phyloP scores from a whole-genome alignment of 2,888 invertebrate genomes.

The Tachina grossa region DNA sequence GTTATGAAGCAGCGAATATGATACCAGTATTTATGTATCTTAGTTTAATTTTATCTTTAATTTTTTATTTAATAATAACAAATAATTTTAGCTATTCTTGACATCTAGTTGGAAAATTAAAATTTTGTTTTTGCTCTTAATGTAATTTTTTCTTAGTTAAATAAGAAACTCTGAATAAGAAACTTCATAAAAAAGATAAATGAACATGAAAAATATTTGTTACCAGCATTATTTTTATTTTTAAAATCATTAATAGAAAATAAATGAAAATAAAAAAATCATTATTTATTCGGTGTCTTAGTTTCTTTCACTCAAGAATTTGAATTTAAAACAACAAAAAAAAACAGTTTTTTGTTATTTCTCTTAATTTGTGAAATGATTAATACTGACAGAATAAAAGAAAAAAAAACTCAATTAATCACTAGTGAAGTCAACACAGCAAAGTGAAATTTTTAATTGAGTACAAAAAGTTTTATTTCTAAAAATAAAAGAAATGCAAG shows the following conservation, averaged over 20 bases:
- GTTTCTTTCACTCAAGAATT: slow-evolving; percentile 61
- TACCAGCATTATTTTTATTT: too few relatives aligned
- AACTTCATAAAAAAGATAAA: slow-evolving; percentile 11
- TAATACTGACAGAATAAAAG: slow-evolving; percentile 73
- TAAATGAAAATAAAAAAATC: slow-evolving; percentile 46
- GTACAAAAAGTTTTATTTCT: slow-evolving; percentile 74
- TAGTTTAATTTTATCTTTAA: too few relatives aligned
- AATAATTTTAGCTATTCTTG: too few relatives aligned
- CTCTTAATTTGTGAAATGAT: slow-evolving; percentile 71
- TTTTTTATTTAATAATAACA: too few relatives aligned
- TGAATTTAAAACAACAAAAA: slow-evolving; percentile 33
- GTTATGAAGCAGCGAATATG: too few relatives aligned
- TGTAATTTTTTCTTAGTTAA: background rate
- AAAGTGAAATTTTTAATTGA: slow-evolving; percentile 75
- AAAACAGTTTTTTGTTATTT: background rate
- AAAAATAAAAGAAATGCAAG: slow-evolving; percentile 38
- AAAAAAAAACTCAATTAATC: slow-evolving; percentile 55
- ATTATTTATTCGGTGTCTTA: slow-evolving; percentile 39
- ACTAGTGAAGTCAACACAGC: slow-evolving; percentile 35
- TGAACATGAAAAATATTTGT: background rate
- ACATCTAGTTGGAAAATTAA: too few relatives aligned
- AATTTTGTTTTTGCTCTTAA: too few relatives aligned
- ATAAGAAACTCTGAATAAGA: slow-evolving; percentile 3
- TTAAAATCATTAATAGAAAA: background rate
- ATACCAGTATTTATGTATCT: too few relatives aligned